A percentile compares a stretch with the other conserved stretches of the same genome.
These are phyloP conservation scores for Eciton burchellii DNA, from an alignment of 1,140 invertebrate species.

Conservation along the genomic window DNA sequence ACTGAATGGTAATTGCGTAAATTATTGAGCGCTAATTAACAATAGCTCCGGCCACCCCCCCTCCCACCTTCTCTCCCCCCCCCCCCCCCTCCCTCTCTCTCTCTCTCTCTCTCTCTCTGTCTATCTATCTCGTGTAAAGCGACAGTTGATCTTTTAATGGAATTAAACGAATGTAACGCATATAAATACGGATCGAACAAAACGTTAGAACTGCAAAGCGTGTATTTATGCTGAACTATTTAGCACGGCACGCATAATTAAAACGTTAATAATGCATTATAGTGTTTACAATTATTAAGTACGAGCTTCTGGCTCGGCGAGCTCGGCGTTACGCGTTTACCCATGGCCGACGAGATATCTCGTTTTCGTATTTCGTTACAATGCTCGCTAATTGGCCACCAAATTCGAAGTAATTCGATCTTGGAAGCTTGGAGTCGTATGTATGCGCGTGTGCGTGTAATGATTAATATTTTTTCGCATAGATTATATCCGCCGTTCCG, in stretches of 20 bases:
- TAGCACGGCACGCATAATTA: constrained; percentile 50
- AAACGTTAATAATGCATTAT: constrained; percentile 58
- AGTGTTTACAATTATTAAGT: constrained; percentile 57
- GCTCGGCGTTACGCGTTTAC: constrained; percentile 24
- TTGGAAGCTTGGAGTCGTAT: background rate
- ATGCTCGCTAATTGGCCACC: constrained; percentile 28
- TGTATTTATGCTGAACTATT: constrained; percentile 44
- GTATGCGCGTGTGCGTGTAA: background rate
- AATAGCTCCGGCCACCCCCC: no score
- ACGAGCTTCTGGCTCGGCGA: constrained; percentile 5
- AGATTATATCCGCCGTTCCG: background rate
- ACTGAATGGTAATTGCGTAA: background rate
- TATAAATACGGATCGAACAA: constrained; percentile 29
- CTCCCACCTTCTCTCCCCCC: no score
- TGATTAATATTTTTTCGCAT: background rate
- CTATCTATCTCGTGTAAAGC: constrained; percentile 9
- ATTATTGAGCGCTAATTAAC: constrained; percentile 42
- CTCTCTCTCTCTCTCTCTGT: no score
- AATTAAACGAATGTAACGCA: constrained; percentile 41
- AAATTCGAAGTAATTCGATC: constrained; percentile 49
- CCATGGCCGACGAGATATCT: constrained; percentile 16
- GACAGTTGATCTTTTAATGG: constrained; percentile 56
- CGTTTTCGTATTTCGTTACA: constrained; percentile 47
- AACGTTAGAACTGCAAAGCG: constrained; percentile 41
- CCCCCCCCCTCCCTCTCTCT: no score